These are phyloP conservation scores for Circaetus cinerascens DNA, from an alignment of 2,113 vertebrate species.

Conservation along the genomic window DNA sequence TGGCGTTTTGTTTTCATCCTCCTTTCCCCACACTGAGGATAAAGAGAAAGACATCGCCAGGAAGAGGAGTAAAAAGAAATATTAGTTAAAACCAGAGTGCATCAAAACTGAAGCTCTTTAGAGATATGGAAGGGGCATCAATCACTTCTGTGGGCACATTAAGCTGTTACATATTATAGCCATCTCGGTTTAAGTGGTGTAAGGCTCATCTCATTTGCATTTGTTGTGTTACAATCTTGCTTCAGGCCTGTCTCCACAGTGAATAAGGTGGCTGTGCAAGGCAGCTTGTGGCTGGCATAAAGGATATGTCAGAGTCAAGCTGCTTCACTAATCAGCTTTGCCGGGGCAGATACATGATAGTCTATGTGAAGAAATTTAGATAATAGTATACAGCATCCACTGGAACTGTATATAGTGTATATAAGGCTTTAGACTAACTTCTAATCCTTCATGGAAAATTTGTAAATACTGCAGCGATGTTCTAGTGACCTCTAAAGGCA, in stretches of 20 bases:
- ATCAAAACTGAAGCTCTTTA: conserved; percentile 42
- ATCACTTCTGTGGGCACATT: conserved; percentile 51
- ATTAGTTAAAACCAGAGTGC: conserved; percentile 37
- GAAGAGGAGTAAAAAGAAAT: conserved; percentile 43
- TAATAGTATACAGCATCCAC: conserved; percentile 67
- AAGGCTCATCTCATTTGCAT: conserved; percentile 85
- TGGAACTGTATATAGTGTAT: conserved; percentile 56
- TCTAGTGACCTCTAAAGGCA: conserved; percentile 98
- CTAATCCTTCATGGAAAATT: conserved; percentile 72
- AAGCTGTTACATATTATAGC: conserved; percentile 74
- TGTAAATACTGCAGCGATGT: conserved; percentile 82
- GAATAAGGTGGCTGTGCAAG: conserved; percentile 78
- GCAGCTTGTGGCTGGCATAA: conserved; percentile 75
- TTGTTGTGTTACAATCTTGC: conserved; percentile 78
- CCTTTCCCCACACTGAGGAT: neutral
- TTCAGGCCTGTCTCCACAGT: conserved; percentile 81
- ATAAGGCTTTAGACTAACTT: conserved; percentile 66
- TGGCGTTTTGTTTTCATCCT: neutral
- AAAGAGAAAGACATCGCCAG: neutral
- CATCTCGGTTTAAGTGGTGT: conserved; percentile 80
- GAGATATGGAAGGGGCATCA: conserved; percentile 36
- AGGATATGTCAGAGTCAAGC: conserved; percentile 82
- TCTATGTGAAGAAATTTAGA: conserved; percentile 85
- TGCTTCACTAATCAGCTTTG: conserved; percentile 83
- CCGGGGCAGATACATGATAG: conserved; percentile 74